Conservation (phyloP, 2,888 invertebrate genomes). For the Automeris io region DNA sequence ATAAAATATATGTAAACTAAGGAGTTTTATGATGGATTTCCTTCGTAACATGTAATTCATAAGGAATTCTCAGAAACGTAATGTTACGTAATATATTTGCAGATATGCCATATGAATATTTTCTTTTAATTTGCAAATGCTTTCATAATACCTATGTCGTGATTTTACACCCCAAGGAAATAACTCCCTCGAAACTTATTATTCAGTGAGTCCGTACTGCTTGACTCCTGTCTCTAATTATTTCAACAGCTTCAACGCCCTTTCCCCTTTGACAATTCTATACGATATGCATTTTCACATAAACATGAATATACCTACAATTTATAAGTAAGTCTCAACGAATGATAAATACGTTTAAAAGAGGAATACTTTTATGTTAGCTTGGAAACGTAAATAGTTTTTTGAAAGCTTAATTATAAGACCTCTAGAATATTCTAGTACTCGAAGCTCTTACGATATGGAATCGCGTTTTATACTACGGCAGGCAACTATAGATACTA, state of each 20-base stretch:
- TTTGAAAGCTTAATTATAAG: no score
- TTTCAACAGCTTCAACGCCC: conserved; percentile 15
- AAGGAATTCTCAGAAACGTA: neutral
- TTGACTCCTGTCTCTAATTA: conserved; percentile 15
- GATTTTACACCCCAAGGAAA: neutral
- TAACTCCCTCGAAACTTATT: conserved; percentile 13
- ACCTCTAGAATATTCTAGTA: no score
- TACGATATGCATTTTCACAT: conserved; percentile 1
- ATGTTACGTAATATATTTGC: neutral
- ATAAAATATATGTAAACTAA: no score
- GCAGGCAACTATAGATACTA: no score
- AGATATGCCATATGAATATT: neutral
- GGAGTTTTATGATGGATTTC: no score
- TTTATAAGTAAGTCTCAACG: no score
- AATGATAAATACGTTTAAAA: no score
- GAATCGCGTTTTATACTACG: no score
- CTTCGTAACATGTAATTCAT: neutral
- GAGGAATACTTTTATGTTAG: no score
- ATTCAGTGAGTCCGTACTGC: conserved; percentile 13
- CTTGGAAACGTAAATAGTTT: no score
- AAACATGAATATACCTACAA: no score
- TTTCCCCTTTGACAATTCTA: conserved; percentile 15
- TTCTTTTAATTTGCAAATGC: conserved; percentile 2
- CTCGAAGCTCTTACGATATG: no score
- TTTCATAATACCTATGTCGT: conserved; percentile 1